phyloP scores from a whole-genome alignment of 2,113 vertebrate species.

The Mobula birostris region DNA sequence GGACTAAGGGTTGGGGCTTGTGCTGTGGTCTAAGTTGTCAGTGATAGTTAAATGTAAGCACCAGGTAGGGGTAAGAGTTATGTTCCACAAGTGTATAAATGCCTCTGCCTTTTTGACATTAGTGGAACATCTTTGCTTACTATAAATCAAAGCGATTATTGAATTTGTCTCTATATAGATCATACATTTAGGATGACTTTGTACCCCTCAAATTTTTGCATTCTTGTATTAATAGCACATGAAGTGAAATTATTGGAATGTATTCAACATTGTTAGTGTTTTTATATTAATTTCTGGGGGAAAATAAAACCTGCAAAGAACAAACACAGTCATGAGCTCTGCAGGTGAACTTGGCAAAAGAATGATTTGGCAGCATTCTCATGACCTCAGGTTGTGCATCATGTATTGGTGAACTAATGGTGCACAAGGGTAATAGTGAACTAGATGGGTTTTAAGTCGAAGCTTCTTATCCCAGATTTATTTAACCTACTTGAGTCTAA shows the following conservation, averaged over 20 bases:
- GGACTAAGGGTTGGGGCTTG: too few relatives aligned
- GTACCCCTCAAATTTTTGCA: neutral
- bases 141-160: neutral
- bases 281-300: neutral
- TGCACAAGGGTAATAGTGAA: neutral
- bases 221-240: neutral
- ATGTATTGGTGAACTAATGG: neutral
- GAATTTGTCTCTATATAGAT: neutral
- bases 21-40: too few relatives aligned
- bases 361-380: neutral
- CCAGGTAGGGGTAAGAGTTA: neutral
- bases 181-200: neutral
- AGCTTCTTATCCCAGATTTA: too few relatives aligned
- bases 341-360: neutral
- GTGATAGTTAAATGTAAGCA: too few relatives aligned
- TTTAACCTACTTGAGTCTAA: too few relatives aligned
- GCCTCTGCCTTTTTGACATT: too few relatives aligned
- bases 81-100: neutral
- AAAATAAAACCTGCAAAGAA: neutral
- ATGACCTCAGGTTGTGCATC: neutral
- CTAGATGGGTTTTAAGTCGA: too few relatives aligned
- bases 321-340: too few relatives aligned
- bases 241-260: neutral
- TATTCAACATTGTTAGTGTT: neutral
- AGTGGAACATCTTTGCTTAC: too few relatives aligned